phyloP scores from a whole-genome alignment of 2,888 invertebrate species.

The Dioctria linearis region DNA sequence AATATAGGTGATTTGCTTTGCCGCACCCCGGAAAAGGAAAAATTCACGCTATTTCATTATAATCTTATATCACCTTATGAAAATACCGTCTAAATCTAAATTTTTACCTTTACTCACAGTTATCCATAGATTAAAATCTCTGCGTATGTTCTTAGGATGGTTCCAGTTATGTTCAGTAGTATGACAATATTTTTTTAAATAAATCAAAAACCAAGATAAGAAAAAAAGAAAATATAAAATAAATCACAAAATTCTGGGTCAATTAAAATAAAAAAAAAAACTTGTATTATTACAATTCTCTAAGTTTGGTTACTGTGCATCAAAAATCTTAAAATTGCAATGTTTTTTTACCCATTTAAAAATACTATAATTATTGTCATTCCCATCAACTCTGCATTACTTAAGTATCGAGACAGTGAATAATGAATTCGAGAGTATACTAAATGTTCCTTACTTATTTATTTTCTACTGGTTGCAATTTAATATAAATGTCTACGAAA shows the following conservation, averaged over 20 bases:
- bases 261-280: neutral
- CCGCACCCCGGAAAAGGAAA: no score
- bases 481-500: neutral
- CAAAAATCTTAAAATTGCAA: conserved; percentile 33
- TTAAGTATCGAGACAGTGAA: conserved; percentile 17
- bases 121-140: no score
- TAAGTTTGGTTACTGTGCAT: conserved; percentile 42
- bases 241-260: conserved; percentile 42
- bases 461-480: conserved; percentile 41
- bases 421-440: neutral
- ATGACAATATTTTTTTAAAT: no score
- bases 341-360: conserved; percentile 43
- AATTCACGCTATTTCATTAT: no score
- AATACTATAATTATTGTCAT: conserved; percentile 37
- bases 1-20: no score
- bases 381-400: conserved; percentile 24
- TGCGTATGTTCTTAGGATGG: no score
- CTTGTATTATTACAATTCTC: conserved; percentile 39
- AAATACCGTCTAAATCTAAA: no score
- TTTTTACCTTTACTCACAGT: no score
- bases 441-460: conserved; percentile 5
- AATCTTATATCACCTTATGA: no score
- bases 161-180: no score
- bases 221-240: no score
- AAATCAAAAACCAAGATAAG: no score